These are phyloP conservation scores for Halictus quadricinctus DNA, from an alignment of 2,888 invertebrate genomes.

Conservation along the genomic window DNA sequence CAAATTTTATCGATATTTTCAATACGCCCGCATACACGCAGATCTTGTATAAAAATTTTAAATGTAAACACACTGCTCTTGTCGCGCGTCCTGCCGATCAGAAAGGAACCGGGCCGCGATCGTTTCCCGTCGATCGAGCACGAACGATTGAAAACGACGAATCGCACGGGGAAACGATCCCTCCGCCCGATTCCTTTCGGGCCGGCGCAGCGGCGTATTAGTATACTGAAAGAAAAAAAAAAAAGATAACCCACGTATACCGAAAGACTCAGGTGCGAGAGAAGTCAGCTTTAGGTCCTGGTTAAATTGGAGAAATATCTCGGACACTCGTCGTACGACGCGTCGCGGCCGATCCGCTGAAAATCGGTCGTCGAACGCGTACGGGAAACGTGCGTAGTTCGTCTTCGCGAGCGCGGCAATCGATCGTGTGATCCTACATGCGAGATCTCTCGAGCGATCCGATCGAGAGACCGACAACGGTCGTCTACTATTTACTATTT, in stretches of 20 bases:
- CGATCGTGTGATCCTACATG: slow-evolving; percentile 63
- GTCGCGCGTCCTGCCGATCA: slow-evolving; percentile 51
- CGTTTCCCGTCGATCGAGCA: slow-evolving; percentile 28
- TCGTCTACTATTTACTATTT: not conserved
- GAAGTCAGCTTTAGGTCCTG: slow-evolving; percentile 69
- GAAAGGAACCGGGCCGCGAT: slow-evolving; percentile 22
- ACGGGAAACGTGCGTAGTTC: slow-evolving; percentile 41
- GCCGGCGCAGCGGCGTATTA: slow-evolving; percentile 71
- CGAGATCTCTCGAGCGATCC: slow-evolving; percentile 10
- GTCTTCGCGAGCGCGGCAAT: slow-evolving; percentile 46
- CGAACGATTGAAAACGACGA: not conserved
- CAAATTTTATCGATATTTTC: slow-evolving; percentile 79
- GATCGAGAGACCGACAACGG: not conserved
- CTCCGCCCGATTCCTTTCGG: slow-evolving; percentile 23
- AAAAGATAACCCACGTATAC: slow-evolving; percentile 79
- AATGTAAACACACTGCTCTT: slow-evolving; percentile 71
- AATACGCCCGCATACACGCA: slow-evolving; percentile 77
- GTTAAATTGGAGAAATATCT: slow-evolving; percentile 71
- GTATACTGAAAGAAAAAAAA: slow-evolving; percentile 77
- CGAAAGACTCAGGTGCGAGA: slow-evolving; percentile 81
- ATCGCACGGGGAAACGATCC: slow-evolving; percentile 1
- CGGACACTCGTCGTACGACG: slow-evolving; percentile 51
- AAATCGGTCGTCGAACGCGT: slow-evolving; percentile 25
- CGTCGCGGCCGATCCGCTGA: slow-evolving; percentile 32
- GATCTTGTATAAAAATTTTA: slow-evolving; percentile 72